Conservation (phyloP, 1,140 invertebrate species). For the Gyrodactylus salaris region DNA sequence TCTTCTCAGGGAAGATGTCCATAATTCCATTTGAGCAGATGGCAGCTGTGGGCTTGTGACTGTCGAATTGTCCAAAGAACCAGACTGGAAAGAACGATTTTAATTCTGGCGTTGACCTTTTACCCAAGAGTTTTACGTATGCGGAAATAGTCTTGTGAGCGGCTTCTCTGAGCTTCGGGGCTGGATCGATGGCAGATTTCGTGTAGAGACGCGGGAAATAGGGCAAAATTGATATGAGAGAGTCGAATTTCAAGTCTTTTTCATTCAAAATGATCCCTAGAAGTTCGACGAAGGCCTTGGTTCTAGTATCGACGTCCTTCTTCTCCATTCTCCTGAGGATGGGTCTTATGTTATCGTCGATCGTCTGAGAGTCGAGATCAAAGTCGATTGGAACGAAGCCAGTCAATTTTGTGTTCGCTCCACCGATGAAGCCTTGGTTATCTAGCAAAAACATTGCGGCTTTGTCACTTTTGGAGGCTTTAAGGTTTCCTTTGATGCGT, state of each 20-base stretch:
- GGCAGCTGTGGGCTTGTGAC: neutral
- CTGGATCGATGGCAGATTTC: neutral
- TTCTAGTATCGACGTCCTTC: neutral
- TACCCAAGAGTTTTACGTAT: neutral
- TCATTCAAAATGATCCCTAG: neutral
- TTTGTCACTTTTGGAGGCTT: neutral
- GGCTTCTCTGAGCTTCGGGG: neutral
- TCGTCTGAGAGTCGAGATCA: neutral
- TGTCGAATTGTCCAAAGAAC: neutral
- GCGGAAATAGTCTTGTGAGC: neutral
- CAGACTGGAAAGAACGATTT: neutral
- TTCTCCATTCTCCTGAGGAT: slow-evolving; percentile 3
- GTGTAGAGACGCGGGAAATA: neutral
- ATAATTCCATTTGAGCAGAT: neutral
- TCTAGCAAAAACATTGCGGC: neutral
- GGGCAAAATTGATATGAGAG: neutral
- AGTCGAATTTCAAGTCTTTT: neutral
- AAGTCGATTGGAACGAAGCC: neutral
- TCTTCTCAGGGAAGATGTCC: neutral
- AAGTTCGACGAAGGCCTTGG: neutral
- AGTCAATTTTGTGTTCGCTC: neutral
- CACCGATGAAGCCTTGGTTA: neutral
- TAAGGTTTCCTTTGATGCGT: neutral
- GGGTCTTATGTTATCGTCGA: neutral
- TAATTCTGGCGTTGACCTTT: neutral